phyloP scores from a whole-genome alignment of 2,888 invertebrate genomes.

The Trissolcus brochymenae region DNA sequence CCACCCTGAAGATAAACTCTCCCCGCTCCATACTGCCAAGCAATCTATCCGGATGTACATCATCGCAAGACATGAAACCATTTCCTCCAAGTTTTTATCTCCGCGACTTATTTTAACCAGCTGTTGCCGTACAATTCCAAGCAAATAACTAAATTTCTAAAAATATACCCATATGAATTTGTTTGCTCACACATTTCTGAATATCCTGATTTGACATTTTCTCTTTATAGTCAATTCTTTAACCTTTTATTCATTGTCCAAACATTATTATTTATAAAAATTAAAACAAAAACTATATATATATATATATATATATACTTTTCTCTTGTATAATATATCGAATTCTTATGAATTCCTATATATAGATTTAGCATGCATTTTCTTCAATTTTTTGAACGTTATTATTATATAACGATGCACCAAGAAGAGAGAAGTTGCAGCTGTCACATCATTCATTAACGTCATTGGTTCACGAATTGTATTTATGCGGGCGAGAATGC shows the following conservation, averaged over 20 bases:
- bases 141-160: conserved; percentile 9
- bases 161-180: conserved; percentile 5
- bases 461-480: conserved; percentile 46
- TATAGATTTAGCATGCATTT: background rate
- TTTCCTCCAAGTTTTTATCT: conserved; percentile 41
- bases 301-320: background rate
- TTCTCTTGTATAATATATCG: background rate
- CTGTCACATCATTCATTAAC: conserved; percentile 57
- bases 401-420: conserved; percentile 50
- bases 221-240: background rate
- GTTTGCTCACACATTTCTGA: no score
- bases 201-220: background rate
- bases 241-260: no score
- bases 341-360: background rate
- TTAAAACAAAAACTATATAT: background rate
- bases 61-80: conserved; percentile 42
- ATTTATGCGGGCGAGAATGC: conserved; percentile 51
- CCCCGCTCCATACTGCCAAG: conserved; percentile 37
- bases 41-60: conserved; percentile 48
- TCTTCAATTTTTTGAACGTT: background rate
- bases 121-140: conserved; percentile 16
- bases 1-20: conserved; percentile 44
- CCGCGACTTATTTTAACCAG: conserved; percentile 40
- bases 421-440: conserved; percentile 45
- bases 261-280: no score